Base-by-base conservation (phyloP, 2,113 vertebrate species). In the Chamaea fasciata region DNA sequence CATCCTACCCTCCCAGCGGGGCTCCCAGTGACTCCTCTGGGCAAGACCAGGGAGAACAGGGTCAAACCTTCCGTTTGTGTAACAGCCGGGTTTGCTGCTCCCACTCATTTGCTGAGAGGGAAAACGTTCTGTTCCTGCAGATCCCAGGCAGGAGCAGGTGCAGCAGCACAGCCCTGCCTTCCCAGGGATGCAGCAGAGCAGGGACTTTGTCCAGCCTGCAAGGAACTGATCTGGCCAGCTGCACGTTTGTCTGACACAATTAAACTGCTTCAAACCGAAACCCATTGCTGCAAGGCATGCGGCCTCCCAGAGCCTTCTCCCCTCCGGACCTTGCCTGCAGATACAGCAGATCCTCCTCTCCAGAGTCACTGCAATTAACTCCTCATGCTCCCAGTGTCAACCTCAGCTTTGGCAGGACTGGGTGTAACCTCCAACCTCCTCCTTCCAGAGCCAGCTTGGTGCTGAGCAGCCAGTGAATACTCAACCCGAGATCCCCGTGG, bases 401-500 rank as follows among this genome's bases (percentile, higher is more conserved):
- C 42, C 35, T 35, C 60, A 65, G 55, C 79, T 74, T 23, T 4
- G 9, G 44, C 33, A 67, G 70, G 31, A 69, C 35, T 0, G 2
- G 60, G 35, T 26, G n/a, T 6, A 2, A 55, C 26, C 52, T 70
- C 52, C 78, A 35, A 2, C 8, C 74, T 65, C 12, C 60, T 63
- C 44, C 35, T 71, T 30, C 39, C 47, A 81, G 41, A 53, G 70
- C 30, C 65, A 62, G 35, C 41, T 13, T 3, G 0, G 47, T 42
- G 57, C 70, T 1, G 1, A 82, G 56, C 46, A 62, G 7, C 46
- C 7, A 1, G 37, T 24, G 41, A 84, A 64, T 0, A 30, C 26
- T 30, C 87, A 85, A 9, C 9, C 57, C 1, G 0, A 11, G 42
- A 53, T 24, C 37, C 62, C 31, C 0, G 0, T 6, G 20, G 41